Evolutionary conservation across 92 coral and sea anemone genomes (phyloP), one percentile per base, ranked within the genome.

Genomic region (Epizoanthus illoricatus): DNA sequence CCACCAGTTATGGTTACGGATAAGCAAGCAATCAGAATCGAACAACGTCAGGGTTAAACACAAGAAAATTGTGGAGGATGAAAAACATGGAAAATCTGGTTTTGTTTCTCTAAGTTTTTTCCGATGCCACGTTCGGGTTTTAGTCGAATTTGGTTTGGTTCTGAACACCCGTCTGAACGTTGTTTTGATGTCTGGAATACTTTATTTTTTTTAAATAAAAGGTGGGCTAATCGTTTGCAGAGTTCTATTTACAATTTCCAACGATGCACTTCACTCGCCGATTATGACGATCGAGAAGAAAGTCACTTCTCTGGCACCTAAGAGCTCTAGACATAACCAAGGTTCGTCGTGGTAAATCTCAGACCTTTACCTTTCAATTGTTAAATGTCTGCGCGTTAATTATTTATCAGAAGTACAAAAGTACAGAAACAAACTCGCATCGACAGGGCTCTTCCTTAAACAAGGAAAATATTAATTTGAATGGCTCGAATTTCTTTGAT

Each of bases 401-500:
- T 12, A 43, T 78, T 78, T 61, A 78, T 61, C 52, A 7, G 45
- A 62, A 18, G 60, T 42, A 78, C 52, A 78, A 75, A 43, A 78
- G 71, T 63, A 41, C 61, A 59, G 57, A 78, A 75, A 41, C 56
- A 63, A 78, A 52, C 52, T 64, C 56, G 64, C 61, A 21, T 78
- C 82, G 55, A 45, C 40, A 41, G 71, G 71, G 49, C 49, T 42
- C 61, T 52, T 78, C 71, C 57, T 78, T 78, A 78, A 78, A 78
- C 82, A 78, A 63, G 82, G 43, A 63, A 39, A 78, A 78, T 20
- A 63, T 78, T 78, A 78, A 63, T 21, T 20, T 62, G 58, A 63
- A 63, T 62, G 70, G 40, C 24, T 78, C 60, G 43, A 59, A 70
- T 63, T 78, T 78, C 72, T 21, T 39, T 43, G 71, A 19, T 45